Conservation (phyloP, 2,113 vertebrate species). For the Epinephelus lanceolatus region DNA sequence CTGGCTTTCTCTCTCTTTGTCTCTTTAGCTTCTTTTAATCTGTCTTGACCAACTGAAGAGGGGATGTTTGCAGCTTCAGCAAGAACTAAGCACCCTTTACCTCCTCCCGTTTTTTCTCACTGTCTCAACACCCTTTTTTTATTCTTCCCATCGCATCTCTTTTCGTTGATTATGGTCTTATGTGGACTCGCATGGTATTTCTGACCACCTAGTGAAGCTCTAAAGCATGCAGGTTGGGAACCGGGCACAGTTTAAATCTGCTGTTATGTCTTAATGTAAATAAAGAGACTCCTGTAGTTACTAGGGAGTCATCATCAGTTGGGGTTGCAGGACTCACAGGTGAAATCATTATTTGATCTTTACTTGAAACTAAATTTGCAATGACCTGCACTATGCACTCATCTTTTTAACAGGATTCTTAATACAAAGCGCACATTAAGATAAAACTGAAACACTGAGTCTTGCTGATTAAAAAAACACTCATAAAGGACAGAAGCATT, state of each 20-base stretch:
- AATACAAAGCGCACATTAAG: conserved; percentile 1
- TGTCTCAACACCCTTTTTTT: conserved; percentile 70
- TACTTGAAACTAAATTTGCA: conserved; percentile 41
- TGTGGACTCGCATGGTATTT: conserved; percentile 85
- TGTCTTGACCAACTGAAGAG: conserved; percentile 94
- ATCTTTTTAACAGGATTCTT: conserved; percentile 41
- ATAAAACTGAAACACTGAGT: conserved; percentile 32
- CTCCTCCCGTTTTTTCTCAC: conserved; percentile 76
- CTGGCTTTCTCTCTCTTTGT: conserved; percentile 84
- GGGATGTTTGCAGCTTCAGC: conserved; percentile 91
- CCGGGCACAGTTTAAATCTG: conserved; percentile 67
- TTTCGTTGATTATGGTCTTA: conserved; percentile 79
- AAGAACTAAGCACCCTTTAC: conserved; percentile 90
- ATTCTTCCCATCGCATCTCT: conserved; percentile 69
- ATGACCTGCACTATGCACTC: conserved; percentile 67
- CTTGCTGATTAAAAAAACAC: conserved; percentile 35
- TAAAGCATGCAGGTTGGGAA: conserved; percentile 65
- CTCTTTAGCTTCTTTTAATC: conserved; percentile 99
- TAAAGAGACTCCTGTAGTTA: conserved; percentile 46
- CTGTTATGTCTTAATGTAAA: conserved; percentile 75
- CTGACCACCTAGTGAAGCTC: conserved; percentile 65
- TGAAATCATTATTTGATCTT: conserved; percentile 42
- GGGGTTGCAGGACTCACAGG: conserved; percentile 27
- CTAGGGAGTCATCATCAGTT: conserved; percentile 17
- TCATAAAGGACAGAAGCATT: conserved; percentile 31